Base-by-base conservation (phyloP, 2,888 invertebrate species). In the Papilio protenor region DNA sequence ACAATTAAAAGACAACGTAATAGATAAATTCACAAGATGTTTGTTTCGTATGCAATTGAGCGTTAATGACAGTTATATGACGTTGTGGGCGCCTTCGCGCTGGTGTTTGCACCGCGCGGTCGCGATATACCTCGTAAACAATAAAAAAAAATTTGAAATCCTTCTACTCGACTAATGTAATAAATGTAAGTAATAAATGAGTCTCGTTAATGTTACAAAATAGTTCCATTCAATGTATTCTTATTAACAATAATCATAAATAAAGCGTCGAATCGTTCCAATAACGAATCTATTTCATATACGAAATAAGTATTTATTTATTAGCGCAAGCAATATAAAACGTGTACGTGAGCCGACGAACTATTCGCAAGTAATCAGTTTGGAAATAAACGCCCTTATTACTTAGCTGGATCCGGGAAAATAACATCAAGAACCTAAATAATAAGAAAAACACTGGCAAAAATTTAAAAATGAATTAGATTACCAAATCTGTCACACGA, bases 281-380 rank as follows among this genome's bases (percentile, higher is more conserved):
- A 66, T 66, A 66, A 66, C n/a, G 40, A 66, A 66, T n/a, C 16
- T 66, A 18, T 40, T 66, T 66, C 66, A 66, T 66, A 40, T 66
- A 40, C n/a, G 40, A n/a, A 66, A 66, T 66, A 40, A 66, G 66
- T 66, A 66, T 75, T 33, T 74, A 64, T 74, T 47, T 61, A 66
- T 66, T 75, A 33, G 75, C 75, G 52, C 11, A 52, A 66, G 64
- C 52, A 21, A 75, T 49, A 92, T 92, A 93, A 93, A 93, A 92
- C 89, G 85, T 73, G 91, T 89, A 92, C 93, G 93, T 93, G 93
- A 87, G 86, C 82, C 87, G 84, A 83, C 87, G 87, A 73, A 73
- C 59, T 73, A 73, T 73, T 61, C 73, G 18, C 23, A 73, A 73
- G 61, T 61, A 73, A 73, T 73, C 59, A 73, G 73, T 73, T 59